Base-by-base conservation (phyloP, 2,888 invertebrate species). In the Nesidiocoris tenuis region DNA sequence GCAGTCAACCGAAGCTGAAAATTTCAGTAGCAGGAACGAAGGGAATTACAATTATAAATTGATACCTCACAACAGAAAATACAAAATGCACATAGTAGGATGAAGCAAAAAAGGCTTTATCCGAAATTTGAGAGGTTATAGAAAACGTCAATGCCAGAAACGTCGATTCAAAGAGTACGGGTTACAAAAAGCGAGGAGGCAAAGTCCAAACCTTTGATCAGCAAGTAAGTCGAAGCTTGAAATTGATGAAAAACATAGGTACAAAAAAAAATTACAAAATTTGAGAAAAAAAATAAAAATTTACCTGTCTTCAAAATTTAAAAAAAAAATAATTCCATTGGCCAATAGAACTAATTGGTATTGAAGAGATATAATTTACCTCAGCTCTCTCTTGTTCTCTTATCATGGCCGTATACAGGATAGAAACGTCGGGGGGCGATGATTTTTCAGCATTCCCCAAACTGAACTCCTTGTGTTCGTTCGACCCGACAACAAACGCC, bases 1-100 rank as follows among this genome's bases (percentile, higher is more conserved):
- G 84, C 83, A 56, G 82, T 79, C 1, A 83, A 79, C 61, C 84
- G 75, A 23, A 78, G 75, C 80, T 80, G 63, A 71, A 77, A 78
- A n/a, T 12, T 7, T n/a, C n/a, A n/a, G n/a, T n/a, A n/a, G n/a
- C n/a, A n/a, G n/a, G n/a, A n/a, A n/a, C 17, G n/a, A 74, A 63
- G 39, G 18, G 22, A 54, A 1, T 74, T 25, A 75, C 9, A 65
- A 24, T 12, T 55, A 21, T n/a, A 72, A 18, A 21, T 22, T 18
- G 61, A 61, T 12, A 1, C 39, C 7, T 21, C 18, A 70, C 12
- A 18, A 67, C 18, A 57, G 16, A 61, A 39, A 22, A 25, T 1
- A 75, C 9, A 66, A 66, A 2, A 25, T 3, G n/a, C 9, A 74
- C n/a, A n/a, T n/a, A n/a, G n/a, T n/a, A n/a, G n/a, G n/a, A n/a